Evolutionary conservation across 2,888 invertebrate genomes (phyloP).

Genomic region (Apodemia hepburni): DNA sequence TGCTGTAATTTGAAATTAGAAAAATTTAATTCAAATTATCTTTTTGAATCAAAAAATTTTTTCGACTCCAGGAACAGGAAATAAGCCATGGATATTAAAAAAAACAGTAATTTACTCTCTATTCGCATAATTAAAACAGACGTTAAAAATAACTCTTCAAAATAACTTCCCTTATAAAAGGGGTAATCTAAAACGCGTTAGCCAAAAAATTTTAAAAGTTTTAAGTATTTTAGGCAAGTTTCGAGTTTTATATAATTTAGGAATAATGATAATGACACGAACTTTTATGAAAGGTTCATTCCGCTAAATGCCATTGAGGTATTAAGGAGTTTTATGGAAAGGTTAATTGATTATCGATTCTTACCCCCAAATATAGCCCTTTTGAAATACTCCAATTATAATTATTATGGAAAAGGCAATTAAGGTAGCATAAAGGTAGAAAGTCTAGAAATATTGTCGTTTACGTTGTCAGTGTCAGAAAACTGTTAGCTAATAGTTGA

Average conservation of each 20-base stretch:
- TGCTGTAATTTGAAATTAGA: too few species aligned
- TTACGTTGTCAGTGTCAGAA: too few species aligned
- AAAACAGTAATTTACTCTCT: too few species aligned
- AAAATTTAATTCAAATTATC: too few species aligned
- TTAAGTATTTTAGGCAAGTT: not conserved
- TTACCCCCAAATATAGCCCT: not conserved
- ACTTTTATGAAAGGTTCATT: conserved; percentile 8
- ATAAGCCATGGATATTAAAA: too few species aligned
- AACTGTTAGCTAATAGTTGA: too few species aligned
- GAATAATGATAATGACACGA: not conserved
- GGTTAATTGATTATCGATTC: conserved; percentile 17
- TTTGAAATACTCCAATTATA: too few species aligned
- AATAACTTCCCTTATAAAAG: not conserved
- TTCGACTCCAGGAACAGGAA: too few species aligned
- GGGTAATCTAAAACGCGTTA: conserved; percentile 10
- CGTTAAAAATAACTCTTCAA: not conserved
- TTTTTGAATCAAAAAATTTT: too few species aligned
- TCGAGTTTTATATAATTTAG: conserved; percentile 5
- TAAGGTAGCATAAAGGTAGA: too few species aligned
- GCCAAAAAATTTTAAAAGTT: not conserved
- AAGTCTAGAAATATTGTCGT: too few species aligned
- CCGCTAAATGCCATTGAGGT: conserved; percentile 5
- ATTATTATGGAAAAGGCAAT: too few species aligned
- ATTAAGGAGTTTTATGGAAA: conserved; percentile 11
- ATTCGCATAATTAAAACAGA: not conserved